A percentile compares a stretch with the other conserved stretches of the same genome.
Conservation (phyloP, 2,797 vertebrate species). For the Cephalopachus bancanus region DNA sequence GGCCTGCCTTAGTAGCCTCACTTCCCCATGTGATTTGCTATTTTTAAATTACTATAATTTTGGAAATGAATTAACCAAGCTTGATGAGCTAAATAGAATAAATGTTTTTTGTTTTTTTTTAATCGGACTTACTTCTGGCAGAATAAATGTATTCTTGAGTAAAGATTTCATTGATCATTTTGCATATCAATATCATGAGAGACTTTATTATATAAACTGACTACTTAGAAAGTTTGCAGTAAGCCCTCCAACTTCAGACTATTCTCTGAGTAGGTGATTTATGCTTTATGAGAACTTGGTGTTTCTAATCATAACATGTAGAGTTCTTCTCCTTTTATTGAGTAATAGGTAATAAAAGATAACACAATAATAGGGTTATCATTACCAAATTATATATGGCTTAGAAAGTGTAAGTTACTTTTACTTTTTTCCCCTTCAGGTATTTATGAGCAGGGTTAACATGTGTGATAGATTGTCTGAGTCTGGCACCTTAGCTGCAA, state of each 20-base stretch:
- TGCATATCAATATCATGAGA: not conserved
- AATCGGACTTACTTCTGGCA: too few relatives aligned
- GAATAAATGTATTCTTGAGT: not conserved
- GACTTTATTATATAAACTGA: not conserved
- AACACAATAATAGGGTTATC: not conserved
- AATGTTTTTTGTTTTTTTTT: not conserved
- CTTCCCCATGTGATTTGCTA: not conserved
- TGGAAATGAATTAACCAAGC: not conserved
- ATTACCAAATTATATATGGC: not conserved
- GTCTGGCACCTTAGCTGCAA: constrained; percentile 53
- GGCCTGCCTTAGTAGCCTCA: not conserved
- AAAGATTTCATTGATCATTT: not conserved
- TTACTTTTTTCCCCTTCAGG: not conserved
- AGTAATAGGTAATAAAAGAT: not conserved
- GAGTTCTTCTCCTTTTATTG: not conserved
- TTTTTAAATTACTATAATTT: not conserved
- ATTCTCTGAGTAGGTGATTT: not conserved
- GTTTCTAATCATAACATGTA: not conserved
- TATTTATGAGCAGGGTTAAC: constrained; percentile 40
- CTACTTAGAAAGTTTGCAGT: not conserved
- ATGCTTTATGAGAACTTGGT: not conserved
- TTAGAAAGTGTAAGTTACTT: constrained; percentile 25
- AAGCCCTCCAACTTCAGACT: not conserved
- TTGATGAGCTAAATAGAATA: constrained; percentile 25
- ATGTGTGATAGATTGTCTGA: constrained; percentile 16